These are phyloP conservation scores for Cataglyphis albicans DNA, from an alignment of 2,888 invertebrate genomes.

Conservation along the genomic window DNA sequence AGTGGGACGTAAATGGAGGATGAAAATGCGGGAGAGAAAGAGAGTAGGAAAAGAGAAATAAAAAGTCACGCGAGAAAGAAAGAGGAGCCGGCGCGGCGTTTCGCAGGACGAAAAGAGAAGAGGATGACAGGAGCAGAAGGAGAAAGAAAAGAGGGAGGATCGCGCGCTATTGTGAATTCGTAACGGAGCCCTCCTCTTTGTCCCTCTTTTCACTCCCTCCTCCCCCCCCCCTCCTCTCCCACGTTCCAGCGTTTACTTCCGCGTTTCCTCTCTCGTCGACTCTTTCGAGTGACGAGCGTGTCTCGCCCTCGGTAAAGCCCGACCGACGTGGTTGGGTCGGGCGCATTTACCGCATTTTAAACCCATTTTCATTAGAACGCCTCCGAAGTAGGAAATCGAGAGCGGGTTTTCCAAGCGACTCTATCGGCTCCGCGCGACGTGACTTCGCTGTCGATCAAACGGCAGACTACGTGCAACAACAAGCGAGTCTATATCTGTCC, in stretches of 20 bases:
- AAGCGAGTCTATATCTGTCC: conserved; percentile 45
- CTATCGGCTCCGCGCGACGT: conserved; percentile 12
- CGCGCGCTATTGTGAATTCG: conserved; percentile 80
- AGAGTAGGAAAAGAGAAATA: conserved; percentile 10
- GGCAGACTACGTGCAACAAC: conserved; percentile 31
- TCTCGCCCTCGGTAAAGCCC: conserved; percentile 1
- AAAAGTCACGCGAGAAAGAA: conserved; percentile 12
- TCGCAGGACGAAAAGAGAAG: conserved; percentile 46
- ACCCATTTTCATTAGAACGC: conserved; percentile 32
- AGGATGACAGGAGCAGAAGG: conserved; percentile 10
- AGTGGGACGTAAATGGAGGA: conserved; percentile 47
- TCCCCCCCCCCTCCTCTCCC: conserved; percentile 51
- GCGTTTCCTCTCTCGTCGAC: conserved; percentile 32
- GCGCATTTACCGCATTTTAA: conserved; percentile 36
- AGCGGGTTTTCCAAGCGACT: conserved; percentile 9
- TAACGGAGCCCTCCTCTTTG: conserved; percentile 54
- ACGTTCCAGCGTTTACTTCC: conserved; percentile 54
- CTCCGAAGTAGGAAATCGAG: conserved; percentile 27
- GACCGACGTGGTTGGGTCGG: conserved; percentile 18
- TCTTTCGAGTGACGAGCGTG: conserved; percentile 33
- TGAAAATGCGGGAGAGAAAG: conserved; percentile 34
- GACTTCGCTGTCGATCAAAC: conserved; percentile 44
- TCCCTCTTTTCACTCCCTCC: conserved; percentile 51
- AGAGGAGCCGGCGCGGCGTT: conserved; percentile 18
- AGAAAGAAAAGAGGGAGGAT: conserved; percentile 60